phyloP scores from a whole-genome alignment of 2,888 invertebrate genomes.

The Hypercompe scribonia region DNA sequence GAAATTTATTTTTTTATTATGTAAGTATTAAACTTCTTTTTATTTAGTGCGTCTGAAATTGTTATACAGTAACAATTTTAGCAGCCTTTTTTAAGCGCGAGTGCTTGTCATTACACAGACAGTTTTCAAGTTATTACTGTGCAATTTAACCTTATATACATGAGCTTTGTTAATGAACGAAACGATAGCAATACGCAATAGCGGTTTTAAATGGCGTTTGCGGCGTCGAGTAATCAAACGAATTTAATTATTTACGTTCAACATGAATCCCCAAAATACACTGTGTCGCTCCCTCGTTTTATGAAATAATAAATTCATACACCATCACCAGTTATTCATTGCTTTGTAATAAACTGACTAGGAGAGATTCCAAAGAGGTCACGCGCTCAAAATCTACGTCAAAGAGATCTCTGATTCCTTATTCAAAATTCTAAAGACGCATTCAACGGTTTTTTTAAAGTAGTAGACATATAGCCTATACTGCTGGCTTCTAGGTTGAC shows the following conservation, averaged over 20 bases:
- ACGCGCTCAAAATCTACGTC: slow-evolving; percentile 6
- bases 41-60: too few relatives aligned
- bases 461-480: neutral
- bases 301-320: slow-evolving; percentile 15
- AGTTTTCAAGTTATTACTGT: neutral
- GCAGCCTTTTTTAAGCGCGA: too few relatives aligned
- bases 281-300: neutral
- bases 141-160: neutral
- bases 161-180: neutral
- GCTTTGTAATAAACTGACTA: slow-evolving; percentile 12
- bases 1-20: neutral
- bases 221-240: neutral
- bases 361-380: slow-evolving; percentile 11
- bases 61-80: too few relatives aligned
- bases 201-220: neutral
- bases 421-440: neutral
- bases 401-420: neutral
- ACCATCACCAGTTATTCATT: slow-evolving; percentile 9
- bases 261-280: neutral
- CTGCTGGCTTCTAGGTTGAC: too few relatives aligned
- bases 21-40: neutral
- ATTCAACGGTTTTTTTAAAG: neutral
- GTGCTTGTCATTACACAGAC: neutral
- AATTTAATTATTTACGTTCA: neutral
- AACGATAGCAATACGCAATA: neutral